phyloP scores from a whole-genome alignment of 1,140 invertebrate genomes.

The Sogatella furcifera region DNA sequence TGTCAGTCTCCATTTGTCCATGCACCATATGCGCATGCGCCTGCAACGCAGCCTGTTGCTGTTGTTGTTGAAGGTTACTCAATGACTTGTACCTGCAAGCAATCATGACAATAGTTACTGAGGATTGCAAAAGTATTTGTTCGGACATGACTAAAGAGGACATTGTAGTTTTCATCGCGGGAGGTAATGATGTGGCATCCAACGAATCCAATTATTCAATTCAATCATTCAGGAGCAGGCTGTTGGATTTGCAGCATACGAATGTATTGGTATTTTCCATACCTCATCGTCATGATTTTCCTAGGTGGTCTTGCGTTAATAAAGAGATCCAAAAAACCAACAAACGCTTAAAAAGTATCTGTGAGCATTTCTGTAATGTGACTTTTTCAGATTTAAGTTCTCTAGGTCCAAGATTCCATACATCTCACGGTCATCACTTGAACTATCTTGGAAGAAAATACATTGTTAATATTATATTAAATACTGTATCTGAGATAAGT shows the following conservation, averaged over 20 bases:
- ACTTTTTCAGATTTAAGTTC: no score
- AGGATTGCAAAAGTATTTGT: neutral
- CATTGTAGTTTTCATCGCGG: constrained; percentile 1
- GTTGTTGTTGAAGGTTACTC: constrained; percentile 55
- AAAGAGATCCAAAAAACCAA: neutral
- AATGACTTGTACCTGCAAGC: constrained; percentile 54
- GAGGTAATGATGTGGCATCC: constrained; percentile 2
- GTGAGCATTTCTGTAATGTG: no score
- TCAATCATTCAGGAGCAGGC: neutral
- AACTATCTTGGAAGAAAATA: no score
- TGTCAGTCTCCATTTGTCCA: no score
- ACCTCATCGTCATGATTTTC: constrained; percentile 3
- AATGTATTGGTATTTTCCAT: no score
- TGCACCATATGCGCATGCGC: no score
- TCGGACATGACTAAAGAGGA: neutral
- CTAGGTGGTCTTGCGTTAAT: constrained; percentile 5
- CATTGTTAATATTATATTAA: no score
- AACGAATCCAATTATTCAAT: neutral
- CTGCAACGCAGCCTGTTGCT: no score
- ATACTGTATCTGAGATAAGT: no score
- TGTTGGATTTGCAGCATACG: neutral
- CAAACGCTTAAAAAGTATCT: no score
- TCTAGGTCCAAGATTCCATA: no score
- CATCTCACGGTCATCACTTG: no score
- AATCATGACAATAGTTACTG: neutral